A percentile compares a stretch with the other conserved stretches of the same genome.
Conservation (phyloP, 2,888 invertebrate genomes). For the Diplolepis rosae region DNA sequence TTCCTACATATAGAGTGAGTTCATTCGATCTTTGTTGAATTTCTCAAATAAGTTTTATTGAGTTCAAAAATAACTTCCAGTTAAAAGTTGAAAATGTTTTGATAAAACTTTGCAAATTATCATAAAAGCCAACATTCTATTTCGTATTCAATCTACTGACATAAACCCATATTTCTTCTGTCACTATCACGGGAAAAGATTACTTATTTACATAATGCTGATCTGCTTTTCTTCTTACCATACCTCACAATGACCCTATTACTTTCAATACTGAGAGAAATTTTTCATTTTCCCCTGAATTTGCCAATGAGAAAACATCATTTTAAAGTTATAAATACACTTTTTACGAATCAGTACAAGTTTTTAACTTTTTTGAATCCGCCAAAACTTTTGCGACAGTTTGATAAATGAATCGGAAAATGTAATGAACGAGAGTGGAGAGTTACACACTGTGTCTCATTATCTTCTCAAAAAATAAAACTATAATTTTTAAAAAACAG, state of each 20-base stretch:
- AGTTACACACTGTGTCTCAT: not conserved
- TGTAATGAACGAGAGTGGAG: not conserved
- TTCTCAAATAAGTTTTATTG: too few species aligned
- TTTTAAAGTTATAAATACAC: slow-evolving; percentile 7
- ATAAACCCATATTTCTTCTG: not conserved
- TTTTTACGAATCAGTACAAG: not conserved
- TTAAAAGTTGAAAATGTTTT: not conserved
- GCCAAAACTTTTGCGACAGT: slow-evolving; percentile 2
- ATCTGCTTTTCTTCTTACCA: slow-evolving; percentile 27
- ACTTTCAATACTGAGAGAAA: not conserved
- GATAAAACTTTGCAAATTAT: not conserved
- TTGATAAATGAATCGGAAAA: slow-evolving; percentile 21
- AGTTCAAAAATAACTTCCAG: too few species aligned
- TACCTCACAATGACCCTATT: slow-evolving; percentile 11
- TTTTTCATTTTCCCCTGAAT: not conserved
- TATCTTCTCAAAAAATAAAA: too few species aligned
- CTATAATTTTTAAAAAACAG: too few species aligned
- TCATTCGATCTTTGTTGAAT: not conserved
- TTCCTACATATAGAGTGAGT: not conserved
- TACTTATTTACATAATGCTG: slow-evolving; percentile 47
- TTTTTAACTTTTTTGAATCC: not conserved
- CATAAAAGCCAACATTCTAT: not conserved
- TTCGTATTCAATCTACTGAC: slow-evolving; percentile 17
- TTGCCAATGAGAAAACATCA: slow-evolving; percentile 17
- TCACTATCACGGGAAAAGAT: slow-evolving; percentile 35